phyloP scores from a whole-genome alignment of 2,113 vertebrate species.

The Panthera uncia region DNA sequence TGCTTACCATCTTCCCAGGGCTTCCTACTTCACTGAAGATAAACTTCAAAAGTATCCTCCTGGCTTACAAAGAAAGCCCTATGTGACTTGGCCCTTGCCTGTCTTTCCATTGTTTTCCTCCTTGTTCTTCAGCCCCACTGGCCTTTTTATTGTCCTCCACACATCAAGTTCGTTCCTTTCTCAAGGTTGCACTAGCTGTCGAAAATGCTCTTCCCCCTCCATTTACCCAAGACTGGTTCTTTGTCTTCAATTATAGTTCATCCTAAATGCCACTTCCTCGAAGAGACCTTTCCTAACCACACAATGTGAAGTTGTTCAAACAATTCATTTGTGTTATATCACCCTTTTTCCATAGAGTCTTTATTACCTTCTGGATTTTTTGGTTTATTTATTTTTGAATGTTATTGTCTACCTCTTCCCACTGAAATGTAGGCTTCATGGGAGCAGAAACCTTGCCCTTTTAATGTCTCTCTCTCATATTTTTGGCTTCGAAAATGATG shows the following conservation, averaged over 20 bases:
- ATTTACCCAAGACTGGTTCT: not conserved
- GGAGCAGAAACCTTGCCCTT: not conserved
- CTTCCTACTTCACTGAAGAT: not conserved
- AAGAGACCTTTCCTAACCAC: not conserved
- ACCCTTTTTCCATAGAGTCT: not conserved
- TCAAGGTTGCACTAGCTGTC: not conserved
- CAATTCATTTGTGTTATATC: not conserved
- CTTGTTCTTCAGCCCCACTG: not conserved
- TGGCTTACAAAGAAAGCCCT: not conserved
- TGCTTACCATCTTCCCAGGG: not conserved
- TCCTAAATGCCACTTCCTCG: not conserved
- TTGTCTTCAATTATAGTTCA: not conserved
- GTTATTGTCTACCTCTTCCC: not conserved
- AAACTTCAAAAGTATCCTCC: not conserved
- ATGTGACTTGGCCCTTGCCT: not conserved
- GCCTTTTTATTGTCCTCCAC: not conserved
- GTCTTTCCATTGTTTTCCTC: not conserved
- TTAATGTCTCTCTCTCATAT: not conserved
- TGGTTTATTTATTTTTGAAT: not conserved
- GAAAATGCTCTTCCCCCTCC: not conserved
- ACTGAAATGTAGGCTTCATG: not conserved
- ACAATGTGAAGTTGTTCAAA: not conserved
- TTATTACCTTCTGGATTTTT: not conserved
- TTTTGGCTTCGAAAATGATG: not conserved
- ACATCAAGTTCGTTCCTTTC: not conserved